These are phyloP conservation scores for Ichneumoninae sp. DNA, from an alignment of 2,888 invertebrate species.

Conservation along the genomic window DNA sequence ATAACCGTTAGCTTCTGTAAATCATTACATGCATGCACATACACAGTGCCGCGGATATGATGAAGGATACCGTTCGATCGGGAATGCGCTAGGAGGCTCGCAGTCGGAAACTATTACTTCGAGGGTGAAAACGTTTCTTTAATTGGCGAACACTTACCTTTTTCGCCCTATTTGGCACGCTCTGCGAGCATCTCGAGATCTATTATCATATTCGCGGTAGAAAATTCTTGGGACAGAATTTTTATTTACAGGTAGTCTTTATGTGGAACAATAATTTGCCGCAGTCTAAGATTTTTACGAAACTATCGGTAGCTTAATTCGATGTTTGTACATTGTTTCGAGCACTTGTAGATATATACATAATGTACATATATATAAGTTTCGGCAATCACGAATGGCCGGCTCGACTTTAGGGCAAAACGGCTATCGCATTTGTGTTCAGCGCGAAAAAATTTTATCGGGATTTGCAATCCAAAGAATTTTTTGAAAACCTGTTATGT, in stretches of 20 bases:
- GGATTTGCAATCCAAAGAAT: too few relatives aligned
- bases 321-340: neutral
- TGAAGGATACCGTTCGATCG: conserved; percentile 43
- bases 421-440: too few relatives aligned
- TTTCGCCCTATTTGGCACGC: conserved; percentile 44
- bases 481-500: too few relatives aligned
- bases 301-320: neutral
- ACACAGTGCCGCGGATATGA: conserved; percentile 31
- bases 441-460: too few relatives aligned
- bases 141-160: conserved; percentile 44
- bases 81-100: conserved; percentile 5
- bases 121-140: conserved; percentile 44
- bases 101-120: conserved; percentile 13
- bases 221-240: neutral
- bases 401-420: too few relatives aligned
- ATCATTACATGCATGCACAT: conserved; percentile 27
- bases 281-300: neutral
- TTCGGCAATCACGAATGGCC: too few relatives aligned
- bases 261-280: conserved; percentile 1
- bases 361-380: too few relatives aligned
- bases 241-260: neutral
- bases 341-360: neutral
- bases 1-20: conserved; percentile 52
- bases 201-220: conserved; percentile 22
- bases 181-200: conserved; percentile 8